Base-by-base conservation (phyloP, 2,888 invertebrate genomes). In the Drosophila macrospina region DNA sequence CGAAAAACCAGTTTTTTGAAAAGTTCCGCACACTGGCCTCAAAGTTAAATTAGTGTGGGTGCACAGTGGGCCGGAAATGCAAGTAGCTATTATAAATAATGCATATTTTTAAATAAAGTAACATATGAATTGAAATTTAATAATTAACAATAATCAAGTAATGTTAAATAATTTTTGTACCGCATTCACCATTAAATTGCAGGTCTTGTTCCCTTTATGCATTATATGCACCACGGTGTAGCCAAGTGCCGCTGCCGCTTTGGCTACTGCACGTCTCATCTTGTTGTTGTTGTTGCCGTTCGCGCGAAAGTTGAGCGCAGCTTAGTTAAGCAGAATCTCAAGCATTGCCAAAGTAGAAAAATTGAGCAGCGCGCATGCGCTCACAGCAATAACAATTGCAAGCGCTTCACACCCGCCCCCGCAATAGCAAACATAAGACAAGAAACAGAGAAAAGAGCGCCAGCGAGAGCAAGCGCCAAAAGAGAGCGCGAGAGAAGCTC, bases 281-380 rank as follows among this genome's bases (percentile, higher is more conserved):
- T 39, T 74, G 67, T 34, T 62, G 56, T 61, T 64, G 24, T 55
- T 54, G 30, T 44, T 65, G 47, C 50, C 59, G 50, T 68, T 62
- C 74, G 61, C 87, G 86, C 88, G 86, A 80, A 80, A 80, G 80
- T 85, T 84, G 81, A 80, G 79, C 79, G 72, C 69, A 67, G 65
- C 78, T 77, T 66, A 66, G 69, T 11, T 54, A 66, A 63, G 60
- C 66, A 69, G 50, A 59, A 42, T 52, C 51, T 52, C 51, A 60
- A 57, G 62, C 69, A 66, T 48, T 60, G 64, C 60, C 64, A 70
- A 55, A 62, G 55, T 48, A 60, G 62, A 57, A 65, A 69, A 73
- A 59, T 36, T 54, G 8, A 62, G 41, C 51, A 72, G 57, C 41
- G 65, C 84, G 81, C 88, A 62, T 79, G 81, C 86, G 81, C 79